Evolutionary conservation across 2,113 vertebrate genomes (phyloP), one percentile per base, ranked within the genome.

Genomic region (Thamnaconus septentrionalis): DNA sequence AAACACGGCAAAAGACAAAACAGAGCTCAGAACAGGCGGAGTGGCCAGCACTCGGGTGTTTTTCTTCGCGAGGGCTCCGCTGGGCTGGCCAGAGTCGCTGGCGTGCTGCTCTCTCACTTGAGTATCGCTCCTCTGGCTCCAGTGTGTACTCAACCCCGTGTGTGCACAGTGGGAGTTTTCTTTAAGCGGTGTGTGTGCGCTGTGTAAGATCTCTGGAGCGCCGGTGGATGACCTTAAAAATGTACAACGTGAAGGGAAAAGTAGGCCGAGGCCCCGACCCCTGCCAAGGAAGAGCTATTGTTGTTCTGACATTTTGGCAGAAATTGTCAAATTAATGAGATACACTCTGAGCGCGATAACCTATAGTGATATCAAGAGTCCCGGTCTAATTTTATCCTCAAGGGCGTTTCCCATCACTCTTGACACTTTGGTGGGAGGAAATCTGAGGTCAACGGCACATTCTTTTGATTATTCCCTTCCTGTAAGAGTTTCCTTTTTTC

Each of bases 271-370:
- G 48, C 8, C 60, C 66, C 59, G 75, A 85, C 77, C 87, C 18
- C 76, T 41, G 39, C 0, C 31, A 78, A 88, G 88, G 86, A 89
- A 83, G 75, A 59, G 6, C 70, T 75, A 87, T 89, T 90, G 84
- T 91, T 86, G 46, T 63, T 77, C 56, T 91, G 88, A 85, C 88
- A 88, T 90, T 91, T 88, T 75, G 54, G 39, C 51, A 61, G 83
- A 83, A 85, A 76, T 59, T 77, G 18, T 31, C 45, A 65, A 64
- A 76, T 89, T 81, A 76, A 82, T 75, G 82, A 78, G 79, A 69
- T 70, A 43, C 3, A 66, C 73, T 73, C 69, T 5, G 63, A 73
- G 58, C 47, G 54, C 71, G 81, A 86, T 86, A 79, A 87, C 64
- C 64, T 73, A 50, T 63, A 12, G 61, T 41, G 56, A 81, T 65